Evolutionary conservation across 92 coral and sea anemone genomes (phyloP).

Genomic region (Actinernus sp.): DNA sequence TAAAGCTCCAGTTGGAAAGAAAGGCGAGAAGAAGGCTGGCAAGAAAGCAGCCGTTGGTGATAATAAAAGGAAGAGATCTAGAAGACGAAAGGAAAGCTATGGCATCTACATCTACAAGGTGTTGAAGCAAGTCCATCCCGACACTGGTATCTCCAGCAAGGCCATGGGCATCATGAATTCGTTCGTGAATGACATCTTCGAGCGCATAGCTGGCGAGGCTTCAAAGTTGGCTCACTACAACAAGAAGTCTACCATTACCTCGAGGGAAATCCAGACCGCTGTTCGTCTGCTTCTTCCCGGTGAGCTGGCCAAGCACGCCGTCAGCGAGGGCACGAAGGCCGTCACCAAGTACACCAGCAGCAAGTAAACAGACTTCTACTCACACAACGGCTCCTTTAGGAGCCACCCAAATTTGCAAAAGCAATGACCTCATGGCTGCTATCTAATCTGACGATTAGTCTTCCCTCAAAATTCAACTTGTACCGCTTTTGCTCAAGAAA

Average conservation of each 20-base stretch:
- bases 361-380: constrained; percentile 78
- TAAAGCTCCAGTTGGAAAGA: constrained; percentile 64
- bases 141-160: constrained; percentile 72
- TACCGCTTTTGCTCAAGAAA: no score
- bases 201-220: constrained; percentile 69
- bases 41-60: constrained; percentile 60
- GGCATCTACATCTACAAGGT: constrained; percentile 71
- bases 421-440: no score
- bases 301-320: constrained; percentile 88
- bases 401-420: no score
- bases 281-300: constrained; percentile 74
- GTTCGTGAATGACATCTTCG: constrained; percentile 76
- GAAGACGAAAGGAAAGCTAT: constrained; percentile 58
- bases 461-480: no score
- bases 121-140: constrained; percentile 74
- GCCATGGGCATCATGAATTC: constrained; percentile 81
- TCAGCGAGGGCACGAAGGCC: constrained; percentile 81
- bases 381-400: constrained; percentile 28
- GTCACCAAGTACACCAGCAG: constrained; percentile 93
- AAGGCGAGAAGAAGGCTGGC: constrained; percentile 80
- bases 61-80: constrained; percentile 54
- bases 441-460: no score
- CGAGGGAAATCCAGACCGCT: constrained; percentile 32
- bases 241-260: constrained; percentile 63
- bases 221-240: constrained; percentile 69